phyloP scores from a whole-genome alignment of 2,797 vertebrate genomes.

The Oryzias dopingdopingensis region DNA sequence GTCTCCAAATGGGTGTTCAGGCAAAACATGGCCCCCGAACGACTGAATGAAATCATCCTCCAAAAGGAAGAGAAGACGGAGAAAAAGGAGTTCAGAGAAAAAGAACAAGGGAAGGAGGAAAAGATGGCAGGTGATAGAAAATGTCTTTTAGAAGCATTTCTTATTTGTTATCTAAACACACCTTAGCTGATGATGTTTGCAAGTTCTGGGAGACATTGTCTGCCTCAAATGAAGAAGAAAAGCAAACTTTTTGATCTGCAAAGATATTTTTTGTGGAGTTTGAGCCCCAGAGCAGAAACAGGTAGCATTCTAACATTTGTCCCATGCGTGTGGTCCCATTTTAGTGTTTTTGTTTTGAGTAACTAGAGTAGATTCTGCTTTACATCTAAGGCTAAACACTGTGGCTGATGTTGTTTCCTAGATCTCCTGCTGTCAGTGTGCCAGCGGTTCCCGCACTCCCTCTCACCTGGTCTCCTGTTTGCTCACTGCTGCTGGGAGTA shows the following conservation, averaged over 20 bases:
- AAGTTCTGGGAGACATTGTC: too few species aligned
- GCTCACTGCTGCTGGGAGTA: slow-evolving; percentile 98
- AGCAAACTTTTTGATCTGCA: too few species aligned
- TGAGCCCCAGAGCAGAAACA: too few species aligned
- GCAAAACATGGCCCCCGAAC: slow-evolving; percentile 81
- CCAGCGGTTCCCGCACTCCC: slow-evolving; percentile 90
- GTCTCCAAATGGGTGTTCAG: slow-evolving; percentile 95
- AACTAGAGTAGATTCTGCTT: too few species aligned
- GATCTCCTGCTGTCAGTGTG: slow-evolving; percentile 84
- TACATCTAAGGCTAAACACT: too few species aligned
- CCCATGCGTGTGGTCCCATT: too few species aligned
- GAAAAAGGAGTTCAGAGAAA: slow-evolving; percentile 26
- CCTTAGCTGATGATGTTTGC: too few species aligned
- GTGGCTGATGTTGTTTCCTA: slow-evolving; percentile 47
- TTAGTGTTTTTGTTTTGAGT: too few species aligned
- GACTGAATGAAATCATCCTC: slow-evolving; percentile 76
- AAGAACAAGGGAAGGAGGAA: slow-evolving; percentile 48
- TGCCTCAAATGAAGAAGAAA: too few species aligned
- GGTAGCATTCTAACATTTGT: too few species aligned
- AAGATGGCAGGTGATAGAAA: slow-evolving; percentile 26
- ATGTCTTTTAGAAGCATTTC: not conserved
- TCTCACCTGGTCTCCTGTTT: slow-evolving; percentile 87
- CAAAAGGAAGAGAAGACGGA: slow-evolving; percentile 61
- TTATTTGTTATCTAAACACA: too few species aligned
- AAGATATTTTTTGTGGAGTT: too few species aligned